Conservation (phyloP, 30 jellyfish, hydroid and myxozoan genomes). For the Rhopilema esculentum region DNA sequence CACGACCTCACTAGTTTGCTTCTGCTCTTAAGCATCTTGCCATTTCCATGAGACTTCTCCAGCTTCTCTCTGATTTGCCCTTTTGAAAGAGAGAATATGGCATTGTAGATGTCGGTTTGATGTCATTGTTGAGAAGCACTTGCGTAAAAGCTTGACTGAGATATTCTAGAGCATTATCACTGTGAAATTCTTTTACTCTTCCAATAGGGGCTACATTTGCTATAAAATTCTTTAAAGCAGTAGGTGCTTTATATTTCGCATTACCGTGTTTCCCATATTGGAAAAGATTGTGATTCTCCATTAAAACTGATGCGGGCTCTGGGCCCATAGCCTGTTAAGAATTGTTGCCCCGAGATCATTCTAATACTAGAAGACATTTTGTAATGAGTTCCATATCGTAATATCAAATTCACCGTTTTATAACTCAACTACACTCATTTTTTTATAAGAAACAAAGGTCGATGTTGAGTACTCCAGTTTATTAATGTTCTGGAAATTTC, state of each 20-base stretch:
- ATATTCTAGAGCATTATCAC: conserved; percentile 34
- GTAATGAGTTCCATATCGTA: too few relatives aligned
- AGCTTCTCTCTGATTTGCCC: conserved; percentile 35
- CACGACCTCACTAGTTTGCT: too few relatives aligned
- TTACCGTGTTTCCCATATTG: conserved; percentile 44
- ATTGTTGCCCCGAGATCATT: too few relatives aligned
- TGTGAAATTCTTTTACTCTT: conserved; percentile 31
- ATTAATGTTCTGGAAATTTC: too few relatives aligned
- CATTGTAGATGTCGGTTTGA: conserved; percentile 34
- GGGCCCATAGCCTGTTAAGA: conserved; percentile 65
- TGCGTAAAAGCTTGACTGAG: conserved; percentile 27
- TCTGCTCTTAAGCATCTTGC: conserved; percentile 39
- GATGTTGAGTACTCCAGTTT: too few relatives aligned
- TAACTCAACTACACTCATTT: too few relatives aligned
- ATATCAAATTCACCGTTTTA: too few relatives aligned
- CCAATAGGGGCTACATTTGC: conserved; percentile 32
- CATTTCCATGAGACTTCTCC: conserved; percentile 56
- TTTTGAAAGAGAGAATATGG: conserved; percentile 49
- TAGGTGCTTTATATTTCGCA: background rate
- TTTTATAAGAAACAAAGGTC: too few relatives aligned
- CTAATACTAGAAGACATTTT: too few relatives aligned
- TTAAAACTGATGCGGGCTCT: conserved; percentile 33
- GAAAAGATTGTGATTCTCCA: conserved; percentile 44
- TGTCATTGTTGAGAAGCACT: conserved; percentile 32
- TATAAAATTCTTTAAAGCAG: background rate